Evolutionary conservation across 2,113 vertebrate species (phyloP), one percentile per base, ranked within the genome.

Genomic region (Aix galericulata): DNA sequence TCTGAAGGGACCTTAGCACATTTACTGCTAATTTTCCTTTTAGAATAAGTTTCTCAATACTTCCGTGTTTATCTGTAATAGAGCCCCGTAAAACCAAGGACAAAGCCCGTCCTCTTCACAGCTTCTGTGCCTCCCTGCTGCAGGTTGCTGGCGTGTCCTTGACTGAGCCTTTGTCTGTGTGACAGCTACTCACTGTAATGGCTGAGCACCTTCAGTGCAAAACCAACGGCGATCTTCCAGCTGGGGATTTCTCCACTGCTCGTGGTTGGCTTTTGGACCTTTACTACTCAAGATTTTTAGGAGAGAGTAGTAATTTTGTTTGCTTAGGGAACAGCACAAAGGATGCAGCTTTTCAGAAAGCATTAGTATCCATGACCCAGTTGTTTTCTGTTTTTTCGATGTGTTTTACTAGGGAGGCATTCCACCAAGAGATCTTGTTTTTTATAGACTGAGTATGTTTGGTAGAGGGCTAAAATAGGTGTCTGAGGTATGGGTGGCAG

Each of bases 321-420:
- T 0, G 2, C 71, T 68, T 16, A 4, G 67, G 50, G 46, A 40
- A 18, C 13, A 17, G 14, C 36, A 38, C 22, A 17, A 73, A 34
- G 44, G 74, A 31, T 23, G 6, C 23, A 17, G 48, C n/a, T 78
- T 44, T 17, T 23, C 34, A 29, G 71, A 50, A 60, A 13, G 10
- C 11, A 1, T 5, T 18, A 10, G 18, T 22, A 2, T 36, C 38
- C 4, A 0, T 31, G 13, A 3, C 31, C 17, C 8, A 0, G 15
- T 2, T 68, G 58, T 0, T 4, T 73, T 76, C 46, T 53, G 1
- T 32, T 79, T 23, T 23, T 8, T 27, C n/a, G 56, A 8, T 20
- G 34, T n/a, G 32, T 42, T 75, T 72, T 36, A 13, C 40, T 5
- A 42, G 38, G 42, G 56, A 48, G 34, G 18, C 7, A 3, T 22